Conservation (phyloP, 2,113 vertebrate species). For the Ophthalmolycus amberensis region DNA sequence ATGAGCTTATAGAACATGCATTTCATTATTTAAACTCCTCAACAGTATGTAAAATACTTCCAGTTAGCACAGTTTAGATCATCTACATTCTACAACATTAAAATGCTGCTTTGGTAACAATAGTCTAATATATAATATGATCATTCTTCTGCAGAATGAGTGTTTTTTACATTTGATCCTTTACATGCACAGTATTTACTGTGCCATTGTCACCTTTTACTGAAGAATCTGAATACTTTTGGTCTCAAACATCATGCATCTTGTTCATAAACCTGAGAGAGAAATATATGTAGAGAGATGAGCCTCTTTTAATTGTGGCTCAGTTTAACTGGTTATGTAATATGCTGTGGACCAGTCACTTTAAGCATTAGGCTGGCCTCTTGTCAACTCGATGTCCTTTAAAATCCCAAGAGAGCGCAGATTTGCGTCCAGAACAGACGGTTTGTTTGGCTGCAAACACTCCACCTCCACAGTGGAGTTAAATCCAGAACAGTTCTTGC, state of each 20-base stretch:
- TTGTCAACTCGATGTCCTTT: not conserved
- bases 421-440: slow-evolving; percentile 7
- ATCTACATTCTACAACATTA: not conserved
- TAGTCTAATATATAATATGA: not conserved
- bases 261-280: not conserved
- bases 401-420: not conserved
- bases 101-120: not conserved
- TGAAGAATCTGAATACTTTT: not conserved
- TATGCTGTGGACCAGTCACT: slow-evolving; percentile 3
- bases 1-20: not conserved
- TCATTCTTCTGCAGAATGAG: not conserved
- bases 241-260: not conserved
- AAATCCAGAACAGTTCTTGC: slow-evolving; percentile 1
- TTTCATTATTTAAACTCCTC: not conserved
- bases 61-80: not conserved
- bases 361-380: not conserved
- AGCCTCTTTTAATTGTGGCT: slow-evolving; percentile 2
- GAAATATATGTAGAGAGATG: not conserved
- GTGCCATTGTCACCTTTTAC: not conserved
- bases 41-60: not conserved
- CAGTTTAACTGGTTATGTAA: not conserved
- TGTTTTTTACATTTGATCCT: not conserved
- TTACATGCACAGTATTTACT: not conserved
- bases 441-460: not conserved
- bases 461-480: slow-evolving; percentile 1